phyloP scores from a whole-genome alignment of 23 tunicate genomes.

The Ascidia mentula region DNA sequence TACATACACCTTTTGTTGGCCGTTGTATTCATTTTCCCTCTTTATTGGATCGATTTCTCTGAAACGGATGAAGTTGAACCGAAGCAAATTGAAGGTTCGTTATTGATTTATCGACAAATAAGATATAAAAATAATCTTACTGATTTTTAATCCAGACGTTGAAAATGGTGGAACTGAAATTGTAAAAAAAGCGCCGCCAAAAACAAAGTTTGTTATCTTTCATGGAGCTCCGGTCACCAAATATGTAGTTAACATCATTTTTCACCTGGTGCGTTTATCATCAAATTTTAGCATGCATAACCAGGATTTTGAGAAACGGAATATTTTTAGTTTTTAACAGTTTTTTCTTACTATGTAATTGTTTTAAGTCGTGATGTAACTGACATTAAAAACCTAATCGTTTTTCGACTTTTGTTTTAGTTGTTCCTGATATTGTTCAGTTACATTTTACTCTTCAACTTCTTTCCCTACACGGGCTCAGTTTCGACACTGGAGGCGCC shows the following conservation, averaged over 20 bases:
- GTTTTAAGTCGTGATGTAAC: too few relatives aligned
- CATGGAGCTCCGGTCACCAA: background rate
- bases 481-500: background rate
- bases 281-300: background rate
- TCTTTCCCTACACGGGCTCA: background rate
- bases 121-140: too few relatives aligned
- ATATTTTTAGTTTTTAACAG: too few relatives aligned
- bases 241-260: background rate
- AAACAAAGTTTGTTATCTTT: background rate
- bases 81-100: too few relatives aligned
- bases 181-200: background rate
- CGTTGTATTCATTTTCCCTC: background rate
- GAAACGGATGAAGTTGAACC: background rate
- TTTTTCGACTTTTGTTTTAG: too few relatives aligned
- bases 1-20: background rate
- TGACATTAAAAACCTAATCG: too few relatives aligned
- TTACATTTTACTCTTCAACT: constrained; percentile 59
- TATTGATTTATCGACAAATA: too few relatives aligned
- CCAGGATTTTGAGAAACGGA: too few relatives aligned
- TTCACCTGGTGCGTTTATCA: background rate
- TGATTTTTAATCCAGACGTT: background rate
- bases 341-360: too few relatives aligned
- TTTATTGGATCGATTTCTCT: background rate
- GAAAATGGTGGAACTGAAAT: background rate
- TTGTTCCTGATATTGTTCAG: constrained; percentile 62